A percentile compares a stretch with the other conserved stretches of the same genome.
These are phyloP conservation scores for Urocolius indicus DNA, from an alignment of 2,113 vertebrate genomes.

Conservation along the genomic window DNA sequence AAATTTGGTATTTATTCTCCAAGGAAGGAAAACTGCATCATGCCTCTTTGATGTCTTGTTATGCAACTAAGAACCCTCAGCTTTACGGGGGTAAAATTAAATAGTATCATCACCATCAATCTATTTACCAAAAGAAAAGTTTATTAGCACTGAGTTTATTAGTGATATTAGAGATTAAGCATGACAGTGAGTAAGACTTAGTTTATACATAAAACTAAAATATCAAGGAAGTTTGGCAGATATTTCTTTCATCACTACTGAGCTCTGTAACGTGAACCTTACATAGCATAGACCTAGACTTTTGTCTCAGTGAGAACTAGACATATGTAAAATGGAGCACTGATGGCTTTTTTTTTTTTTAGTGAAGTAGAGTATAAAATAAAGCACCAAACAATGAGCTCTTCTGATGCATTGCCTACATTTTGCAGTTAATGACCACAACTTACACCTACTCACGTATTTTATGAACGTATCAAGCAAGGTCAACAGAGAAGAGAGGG, in stretches of 20 bases:
- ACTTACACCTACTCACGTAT: neutral
- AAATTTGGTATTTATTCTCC: conserved; percentile 11
- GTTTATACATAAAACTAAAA: neutral
- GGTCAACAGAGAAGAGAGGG: neutral
- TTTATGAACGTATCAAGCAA: neutral
- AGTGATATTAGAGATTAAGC: too few relatives aligned
- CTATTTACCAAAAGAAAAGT: neutral
- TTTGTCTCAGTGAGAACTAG: neutral
- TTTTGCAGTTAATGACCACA: neutral
- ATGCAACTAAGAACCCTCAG: neutral
- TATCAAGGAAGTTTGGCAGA: neutral
- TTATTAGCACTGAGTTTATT: neutral
- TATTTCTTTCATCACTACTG: neutral
- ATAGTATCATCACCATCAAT: neutral
- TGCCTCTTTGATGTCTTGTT: conserved; percentile 28
- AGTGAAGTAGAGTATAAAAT: neutral
- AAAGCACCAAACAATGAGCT: neutral
- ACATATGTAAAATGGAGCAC: neutral
- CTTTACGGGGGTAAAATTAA: neutral
- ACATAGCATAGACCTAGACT: neutral
- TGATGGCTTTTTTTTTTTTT: neutral
- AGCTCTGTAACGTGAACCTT: neutral
- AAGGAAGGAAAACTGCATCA: neutral
- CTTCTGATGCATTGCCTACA: neutral
- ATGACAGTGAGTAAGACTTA: neutral